Evolutionary conservation across 1,140 invertebrate species (phyloP).

Genomic region (Drosophila saltans): DNA sequence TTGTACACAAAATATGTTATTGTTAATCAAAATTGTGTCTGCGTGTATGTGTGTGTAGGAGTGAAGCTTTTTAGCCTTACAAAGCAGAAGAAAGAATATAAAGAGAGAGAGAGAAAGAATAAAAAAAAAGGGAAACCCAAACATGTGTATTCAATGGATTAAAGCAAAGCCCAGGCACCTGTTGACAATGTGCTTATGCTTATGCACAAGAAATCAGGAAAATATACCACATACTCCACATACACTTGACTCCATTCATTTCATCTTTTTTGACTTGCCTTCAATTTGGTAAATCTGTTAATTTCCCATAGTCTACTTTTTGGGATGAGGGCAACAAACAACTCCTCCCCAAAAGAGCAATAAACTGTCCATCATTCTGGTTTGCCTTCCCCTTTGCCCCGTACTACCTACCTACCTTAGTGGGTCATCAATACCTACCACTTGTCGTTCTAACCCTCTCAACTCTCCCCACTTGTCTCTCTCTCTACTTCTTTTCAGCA

Average conservation of each 20-base stretch:
- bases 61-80: slow-evolving; percentile 3
- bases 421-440: neutral
- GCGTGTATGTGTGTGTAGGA: neutral
- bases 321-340: neutral
- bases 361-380: slow-evolving; percentile 2
- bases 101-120: too few species aligned
- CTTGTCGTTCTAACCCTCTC: neutral
- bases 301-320: slow-evolving; percentile 1
- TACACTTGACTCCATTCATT: neutral
- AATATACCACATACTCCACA: neutral
- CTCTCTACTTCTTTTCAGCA: neutral
- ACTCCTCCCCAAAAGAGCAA: neutral
- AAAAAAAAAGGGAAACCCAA: slow-evolving; percentile 2
- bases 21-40: slow-evolving; percentile 22
- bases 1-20: slow-evolving; percentile 19
- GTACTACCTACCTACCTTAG: neutral
- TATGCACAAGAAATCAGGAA: neutral
- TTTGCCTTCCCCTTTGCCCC: too few species aligned
- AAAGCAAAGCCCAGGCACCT: slow-evolving; percentile 7
- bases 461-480: too few species aligned
- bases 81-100: neutral
- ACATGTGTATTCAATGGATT: slow-evolving; percentile 13
- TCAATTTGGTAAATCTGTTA: slow-evolving; percentile 1
- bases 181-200: slow-evolving; percentile 1
- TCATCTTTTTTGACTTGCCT: neutral